Evolutionary conservation across 2,888 invertebrate genomes (phyloP).

Genomic region (Pollenia amentaria): DNA sequence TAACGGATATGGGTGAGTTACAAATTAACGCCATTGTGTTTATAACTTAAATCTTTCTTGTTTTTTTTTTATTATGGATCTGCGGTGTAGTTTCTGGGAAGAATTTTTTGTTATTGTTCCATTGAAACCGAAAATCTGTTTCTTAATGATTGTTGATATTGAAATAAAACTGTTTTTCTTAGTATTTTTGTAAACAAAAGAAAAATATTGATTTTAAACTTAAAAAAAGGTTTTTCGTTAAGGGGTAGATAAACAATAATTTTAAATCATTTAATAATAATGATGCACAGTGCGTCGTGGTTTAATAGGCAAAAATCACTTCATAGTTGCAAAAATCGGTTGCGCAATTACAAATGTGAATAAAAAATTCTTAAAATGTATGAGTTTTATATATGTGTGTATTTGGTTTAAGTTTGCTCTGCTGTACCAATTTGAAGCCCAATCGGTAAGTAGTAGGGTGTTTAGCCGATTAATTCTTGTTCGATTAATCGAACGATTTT

Average conservation of each 20-base stretch:
- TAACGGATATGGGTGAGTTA: conserved; percentile 67
- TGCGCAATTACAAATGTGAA: no score
- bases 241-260: conserved; percentile 25
- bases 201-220: conserved; percentile 41
- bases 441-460: no score
- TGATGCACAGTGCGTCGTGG: no score
- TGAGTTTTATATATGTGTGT: no score
- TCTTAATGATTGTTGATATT: conserved; percentile 15
- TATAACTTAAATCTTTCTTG: conserved; percentile 44
- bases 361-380: no score
- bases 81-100: conserved; percentile 29
- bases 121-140: not conserved
- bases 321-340: no score
- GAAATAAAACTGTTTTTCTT: conserved; percentile 11
- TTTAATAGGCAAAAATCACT: no score
- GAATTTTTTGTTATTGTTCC: not conserved
- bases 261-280: not conserved
- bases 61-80: not conserved
- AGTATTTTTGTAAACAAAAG: conserved; percentile 11
- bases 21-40: conserved; percentile 72
- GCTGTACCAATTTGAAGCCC: no score
- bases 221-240: conserved; percentile 20
- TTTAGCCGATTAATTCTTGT: no score
- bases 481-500: no score
- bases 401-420: no score